Base-by-base conservation (phyloP, 1,140 invertebrate species). In the Atopsyche davidsoni region DNA sequence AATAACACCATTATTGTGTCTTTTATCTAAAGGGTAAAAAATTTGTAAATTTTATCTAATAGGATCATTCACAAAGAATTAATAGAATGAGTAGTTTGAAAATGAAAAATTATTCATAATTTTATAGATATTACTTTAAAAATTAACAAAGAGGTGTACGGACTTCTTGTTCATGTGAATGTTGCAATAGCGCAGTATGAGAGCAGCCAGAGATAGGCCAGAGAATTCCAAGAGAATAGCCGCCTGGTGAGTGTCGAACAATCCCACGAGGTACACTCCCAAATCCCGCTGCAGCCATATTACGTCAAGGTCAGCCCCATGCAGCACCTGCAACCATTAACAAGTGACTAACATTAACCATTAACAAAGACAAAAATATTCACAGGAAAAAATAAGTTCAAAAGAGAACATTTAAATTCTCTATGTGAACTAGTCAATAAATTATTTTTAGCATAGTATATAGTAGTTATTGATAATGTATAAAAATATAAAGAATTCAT, bases 201-300 rank as follows among this genome's bases (percentile, higher is more conserved):
- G 69, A 69, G 84, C 83, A 1, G 86, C 80, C 18, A 98, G 73
- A 14, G 89, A 92, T 2, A 86, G 73, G 22, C 81, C 78, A 0
- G 80, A 71, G 53, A 89, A 77, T n/a, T 80, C 75, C 0, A 98
- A 71, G 0, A 81, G 70, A 55, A 85, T 81, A 0, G 92, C 83
- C 0, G 94, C 95, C 61, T 89, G 82, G 65, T 92, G 80, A 0
- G 96, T 99, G 65, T 99, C 96, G 68, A 99, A 98, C 82, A 99
- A 85, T 61, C 97, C 96, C 0, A 99, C 93, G 13, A 99, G 67
- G 64, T 99, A 99, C 0, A 99, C 58, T 0, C 91, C 89, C 46
- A 98, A 83, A 75, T 99, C 96, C 36, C 91, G 77, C 66, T 99
- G 96, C 16, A 99, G 70, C 96, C 96, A 99, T 16, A 83, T 69